Conservation (phyloP, 1,140 invertebrate species). For the Atopsyche davidsoni region DNA sequence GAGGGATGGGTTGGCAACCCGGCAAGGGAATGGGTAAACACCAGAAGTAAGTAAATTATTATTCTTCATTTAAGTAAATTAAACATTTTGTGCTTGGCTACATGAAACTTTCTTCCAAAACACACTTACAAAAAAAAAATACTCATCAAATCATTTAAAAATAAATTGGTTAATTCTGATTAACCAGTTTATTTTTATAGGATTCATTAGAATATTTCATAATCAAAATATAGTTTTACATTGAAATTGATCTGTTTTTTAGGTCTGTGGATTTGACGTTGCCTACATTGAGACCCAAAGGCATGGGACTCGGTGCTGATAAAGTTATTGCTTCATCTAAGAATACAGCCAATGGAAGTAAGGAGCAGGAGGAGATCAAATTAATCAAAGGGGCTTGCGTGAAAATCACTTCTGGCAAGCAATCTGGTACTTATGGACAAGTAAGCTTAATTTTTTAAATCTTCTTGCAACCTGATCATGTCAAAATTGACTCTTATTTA, state of each 20-base stretch:
- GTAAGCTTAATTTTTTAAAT: no score
- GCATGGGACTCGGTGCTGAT: constrained; percentile 86
- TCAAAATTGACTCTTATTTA: no score
- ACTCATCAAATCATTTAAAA: not conserved
- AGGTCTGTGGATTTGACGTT: constrained; percentile 15
- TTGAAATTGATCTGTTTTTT: not conserved
- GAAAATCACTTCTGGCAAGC: constrained; percentile 64
- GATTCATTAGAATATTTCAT: not conserved
- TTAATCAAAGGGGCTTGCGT: constrained; percentile 63
- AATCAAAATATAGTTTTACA: constrained; percentile 3
- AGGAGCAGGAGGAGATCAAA: constrained; percentile 56
- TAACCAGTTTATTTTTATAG: constrained; percentile 1
- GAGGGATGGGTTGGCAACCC: constrained; percentile 92
- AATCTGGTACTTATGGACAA: constrained; percentile 73
- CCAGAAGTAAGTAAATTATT: constrained; percentile 45
- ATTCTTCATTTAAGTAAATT: not conserved
- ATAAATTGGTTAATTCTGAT: no score
- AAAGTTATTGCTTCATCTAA: constrained; percentile 53
- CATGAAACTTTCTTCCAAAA: no score
- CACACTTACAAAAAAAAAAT: not conserved
- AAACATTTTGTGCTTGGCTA: not conserved
- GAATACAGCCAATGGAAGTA: constrained; percentile 44
- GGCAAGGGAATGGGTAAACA: constrained; percentile 63
- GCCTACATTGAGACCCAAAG: constrained; percentile 73
- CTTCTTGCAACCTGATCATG: no score